Evolutionary conservation across 1,140 invertebrate species (phyloP).

Genomic region (Oryzaephilus surinamensis): DNA sequence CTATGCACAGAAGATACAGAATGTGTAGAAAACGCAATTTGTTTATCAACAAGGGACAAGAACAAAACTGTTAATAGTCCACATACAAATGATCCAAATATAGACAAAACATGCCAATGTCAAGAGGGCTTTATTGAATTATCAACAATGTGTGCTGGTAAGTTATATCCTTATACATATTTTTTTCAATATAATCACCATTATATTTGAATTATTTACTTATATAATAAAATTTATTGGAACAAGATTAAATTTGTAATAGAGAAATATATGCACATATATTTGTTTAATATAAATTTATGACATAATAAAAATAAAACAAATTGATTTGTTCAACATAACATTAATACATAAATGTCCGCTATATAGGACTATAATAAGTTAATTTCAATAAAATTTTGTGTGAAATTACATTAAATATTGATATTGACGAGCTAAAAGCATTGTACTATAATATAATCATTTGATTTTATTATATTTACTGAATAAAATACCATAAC

Average conservation of each 20-base stretch:
- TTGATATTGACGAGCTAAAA: no score
- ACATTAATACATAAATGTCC: no score
- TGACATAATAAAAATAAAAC: background rate
- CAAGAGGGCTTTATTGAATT: constrained; percentile 15
- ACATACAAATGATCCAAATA: constrained; percentile 4
- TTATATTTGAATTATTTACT: background rate
- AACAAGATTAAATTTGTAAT: background rate
- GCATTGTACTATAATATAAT: no score
- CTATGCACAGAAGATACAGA: constrained; percentile 21
- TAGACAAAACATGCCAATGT: constrained; percentile 15
- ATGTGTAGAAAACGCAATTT: constrained; percentile 22
- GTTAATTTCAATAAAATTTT: no score
- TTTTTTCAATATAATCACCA: no score
- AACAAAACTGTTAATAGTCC: constrained; percentile 6
- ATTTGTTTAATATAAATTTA: background rate
- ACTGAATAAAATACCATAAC: no score
- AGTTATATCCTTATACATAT: background rate
- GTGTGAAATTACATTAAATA: no score
- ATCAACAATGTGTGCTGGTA: constrained; percentile 17
- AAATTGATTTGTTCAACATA: no score
- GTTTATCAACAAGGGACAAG: constrained; percentile 7
- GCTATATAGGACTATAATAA: no score
- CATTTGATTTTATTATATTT: no score
- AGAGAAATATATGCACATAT: background rate
- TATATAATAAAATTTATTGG: background rate